Evolutionary conservation across 1,140 invertebrate genomes (phyloP).

Genomic region (Drosophila kohkoa): DNA sequence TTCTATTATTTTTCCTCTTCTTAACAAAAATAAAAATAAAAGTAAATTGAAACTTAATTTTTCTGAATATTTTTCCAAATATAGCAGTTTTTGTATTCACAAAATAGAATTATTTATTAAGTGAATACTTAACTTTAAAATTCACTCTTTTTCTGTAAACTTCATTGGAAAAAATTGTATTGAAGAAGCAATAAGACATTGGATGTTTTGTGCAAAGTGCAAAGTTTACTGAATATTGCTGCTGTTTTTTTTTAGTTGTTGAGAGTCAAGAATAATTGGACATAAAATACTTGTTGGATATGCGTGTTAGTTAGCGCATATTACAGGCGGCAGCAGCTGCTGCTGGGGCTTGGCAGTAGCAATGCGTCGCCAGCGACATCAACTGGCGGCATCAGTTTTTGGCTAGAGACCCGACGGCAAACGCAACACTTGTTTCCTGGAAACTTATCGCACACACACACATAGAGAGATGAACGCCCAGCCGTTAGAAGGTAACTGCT

Average conservation of each 20-base stretch:
- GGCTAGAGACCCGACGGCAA: conserved; percentile 36
- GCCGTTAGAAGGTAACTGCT: conserved; percentile 63
- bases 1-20: no score
- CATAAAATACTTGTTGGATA: conserved; percentile 42
- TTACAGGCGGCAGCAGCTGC: conserved; percentile 10
- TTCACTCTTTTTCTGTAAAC: no score
- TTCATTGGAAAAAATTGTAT: no score
- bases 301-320: conserved; percentile 49
- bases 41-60: no score
- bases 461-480: conserved; percentile 21
- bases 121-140: no score
- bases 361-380: conserved; percentile 61
- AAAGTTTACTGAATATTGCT: conserved; percentile 45
- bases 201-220: background rate
- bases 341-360: conserved; percentile 28
- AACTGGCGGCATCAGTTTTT: conserved; percentile 72
- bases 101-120: no score
- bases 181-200: background rate
- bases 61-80: no score
- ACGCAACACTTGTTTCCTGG: conserved; percentile 66
- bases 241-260: conserved; percentile 3
- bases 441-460: conserved; percentile 67
- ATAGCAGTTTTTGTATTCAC: no score
- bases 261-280: conserved; percentile 41
- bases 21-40: no score